Evolutionary conservation across 2,888 invertebrate species (phyloP), one percentile per base, ranked within the genome.

Genomic region (Bellardia bayeri): DNA sequence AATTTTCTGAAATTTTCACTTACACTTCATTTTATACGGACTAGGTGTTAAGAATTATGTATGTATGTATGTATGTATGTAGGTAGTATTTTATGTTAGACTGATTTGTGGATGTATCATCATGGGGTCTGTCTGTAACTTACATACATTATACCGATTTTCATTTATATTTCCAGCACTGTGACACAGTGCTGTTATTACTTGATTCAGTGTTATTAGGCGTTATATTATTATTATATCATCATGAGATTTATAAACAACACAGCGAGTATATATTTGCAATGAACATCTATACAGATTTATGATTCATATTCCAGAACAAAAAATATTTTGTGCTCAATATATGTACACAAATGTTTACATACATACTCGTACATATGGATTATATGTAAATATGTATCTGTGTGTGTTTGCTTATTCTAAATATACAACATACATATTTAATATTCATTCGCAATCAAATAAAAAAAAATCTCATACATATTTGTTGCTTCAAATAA

Each of bases 401-500:
- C 7, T 58, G 16, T 8, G 33, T 4, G 16, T 56, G 2, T 40
- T 40, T 72, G 9, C 30, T 72, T 23, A 42, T 58, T 66, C 66
- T 66, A 45, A 56, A 72, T 42, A 58, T 66, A 37, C 37, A 40
- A 54, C 16, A 71, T 37, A 54, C 16, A 71, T 37, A 37, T 71
- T 71, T 54, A 5, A 37, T 71, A 61, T 61, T 61, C 30, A 66
- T 9, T 66, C 13, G 30, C 23, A 45, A 13, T 45, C 16, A 13
- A 23, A 64, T n/a, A 9, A 40, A 40, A 23, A 42, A 42, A 40
- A 45, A 30, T 58, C 37, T 72, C 40, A 23, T 49, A 75, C 6
- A 45, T 45, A 30, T 69, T 68, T 79, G 13, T 76, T 42, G 40
- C 30, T 49, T 69, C 8, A 76, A 54, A 40, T 42, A 49, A 88